Percentiles rank a stretch among this genome's conserved stretches.
phyloP scores from a whole-genome alignment of 2,888 invertebrate genomes.

The Aporophyla nigra region DNA sequence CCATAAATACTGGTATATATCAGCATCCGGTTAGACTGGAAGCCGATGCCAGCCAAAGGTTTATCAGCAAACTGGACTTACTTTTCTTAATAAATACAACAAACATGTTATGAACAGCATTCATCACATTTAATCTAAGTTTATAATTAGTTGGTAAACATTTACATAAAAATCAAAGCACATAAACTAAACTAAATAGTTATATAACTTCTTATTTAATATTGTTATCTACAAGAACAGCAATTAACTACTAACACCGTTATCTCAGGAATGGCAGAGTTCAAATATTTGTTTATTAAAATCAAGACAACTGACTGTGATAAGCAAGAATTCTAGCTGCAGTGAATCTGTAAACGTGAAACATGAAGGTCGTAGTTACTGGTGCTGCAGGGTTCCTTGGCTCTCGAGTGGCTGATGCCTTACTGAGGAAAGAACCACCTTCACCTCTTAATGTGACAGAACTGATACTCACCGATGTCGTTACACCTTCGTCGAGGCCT shows the following conservation, averaged over 20 bases:
- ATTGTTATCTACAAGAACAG: constrained; percentile 31
- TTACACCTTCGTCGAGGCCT: constrained; percentile 48
- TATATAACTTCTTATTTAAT: constrained; percentile 41
- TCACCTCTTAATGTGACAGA: constrained; percentile 70
- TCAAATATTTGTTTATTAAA: constrained; percentile 57
- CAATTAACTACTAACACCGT: constrained; percentile 20
- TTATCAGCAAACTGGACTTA: not conserved
- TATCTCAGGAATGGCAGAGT: constrained; percentile 56
- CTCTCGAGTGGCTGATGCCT: constrained; percentile 72
- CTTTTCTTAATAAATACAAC: not conserved
- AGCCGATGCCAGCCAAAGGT: not conserved
- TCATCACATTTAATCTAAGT: not conserved
- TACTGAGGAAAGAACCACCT: constrained; percentile 69
- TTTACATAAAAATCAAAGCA: constrained; percentile 4
- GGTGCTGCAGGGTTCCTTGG: constrained; percentile 83
- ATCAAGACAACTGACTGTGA: constrained; percentile 40
- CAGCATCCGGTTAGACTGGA: not conserved
- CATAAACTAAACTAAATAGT: constrained; percentile 15
- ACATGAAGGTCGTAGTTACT: constrained; percentile 81
- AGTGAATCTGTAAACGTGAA: constrained; percentile 45
- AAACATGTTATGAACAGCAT: not conserved
- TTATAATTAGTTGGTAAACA: not conserved
- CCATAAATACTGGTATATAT: not conserved
- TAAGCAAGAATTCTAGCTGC: constrained; percentile 23
- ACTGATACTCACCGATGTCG: constrained; percentile 73